Conservation (phyloP, 2,113 vertebrate species). For the Chlorodrepanis virens region DNA sequence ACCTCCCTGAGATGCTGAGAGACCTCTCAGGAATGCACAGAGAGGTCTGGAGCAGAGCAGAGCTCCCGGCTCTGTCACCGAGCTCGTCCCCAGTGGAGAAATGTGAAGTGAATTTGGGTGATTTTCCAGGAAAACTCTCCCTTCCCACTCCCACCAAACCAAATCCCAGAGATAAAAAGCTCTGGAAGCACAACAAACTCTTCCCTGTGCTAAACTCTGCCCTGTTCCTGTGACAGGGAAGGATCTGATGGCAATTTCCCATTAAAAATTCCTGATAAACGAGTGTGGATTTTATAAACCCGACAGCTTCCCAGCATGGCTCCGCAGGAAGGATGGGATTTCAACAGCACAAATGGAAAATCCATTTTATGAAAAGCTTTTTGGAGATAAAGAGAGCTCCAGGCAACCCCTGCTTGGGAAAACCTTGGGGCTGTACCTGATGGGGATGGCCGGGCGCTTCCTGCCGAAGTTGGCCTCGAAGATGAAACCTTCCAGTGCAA, state of each 20-base stretch:
- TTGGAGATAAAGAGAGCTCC: not conserved
- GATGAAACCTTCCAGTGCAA: constrained; percentile 90
- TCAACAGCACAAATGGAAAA: not conserved
- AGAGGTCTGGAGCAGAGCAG: not conserved
- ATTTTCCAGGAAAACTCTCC: not conserved
- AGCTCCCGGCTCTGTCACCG: not conserved
- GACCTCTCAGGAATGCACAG: too few species aligned
- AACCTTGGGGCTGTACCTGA: constrained; percentile 73
- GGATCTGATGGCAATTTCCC: not conserved
- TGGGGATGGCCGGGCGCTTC: constrained; percentile 86
- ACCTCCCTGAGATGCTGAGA: not conserved
- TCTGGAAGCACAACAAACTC: not conserved
- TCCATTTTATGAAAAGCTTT: not conserved
- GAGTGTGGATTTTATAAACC: not conserved
- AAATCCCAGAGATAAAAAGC: not conserved
- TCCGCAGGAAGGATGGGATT: not conserved
- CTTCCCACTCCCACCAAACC: not conserved
- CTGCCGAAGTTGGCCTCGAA: constrained; percentile 89
- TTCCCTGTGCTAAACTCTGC: not conserved
- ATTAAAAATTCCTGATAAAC: not conserved
- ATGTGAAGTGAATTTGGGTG: not conserved
- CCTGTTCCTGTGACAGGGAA: not conserved
- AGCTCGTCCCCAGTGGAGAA: not conserved
- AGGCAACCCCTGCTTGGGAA: too few species aligned
- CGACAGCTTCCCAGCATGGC: not conserved